Base-by-base conservation (phyloP, 2,797 vertebrate genomes). In the Heteromormyrus szaboi region DNA sequence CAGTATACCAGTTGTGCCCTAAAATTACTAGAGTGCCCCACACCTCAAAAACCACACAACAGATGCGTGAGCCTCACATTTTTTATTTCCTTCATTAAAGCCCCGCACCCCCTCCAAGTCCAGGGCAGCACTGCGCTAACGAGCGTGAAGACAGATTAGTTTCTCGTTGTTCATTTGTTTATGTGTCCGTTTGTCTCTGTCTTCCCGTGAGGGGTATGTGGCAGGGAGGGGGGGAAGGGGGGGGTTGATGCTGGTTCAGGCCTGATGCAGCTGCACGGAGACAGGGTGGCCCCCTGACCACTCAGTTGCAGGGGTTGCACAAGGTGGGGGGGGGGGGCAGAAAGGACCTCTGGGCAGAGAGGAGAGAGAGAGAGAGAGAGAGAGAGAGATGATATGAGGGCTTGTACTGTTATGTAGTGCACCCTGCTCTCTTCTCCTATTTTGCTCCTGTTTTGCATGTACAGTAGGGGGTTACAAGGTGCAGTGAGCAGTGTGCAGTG, bases 81-180 rank as follows among this genome's bases (percentile, higher is more conserved):
- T 7, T 46, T 81, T n/a, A 44, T 46, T 46, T 41, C 5, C 14
- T 81, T 81, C 19, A 46, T 46, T 81, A 46, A 46, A 19, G 12
- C 17, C 5, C 0, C 72, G 2, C 8, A 19, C 19, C 33, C 12
- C 14, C 17, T 81, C 76, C 19, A 46, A 81, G 11, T 17, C 37
- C 14, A 37, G 25, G 83, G 83, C 83, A 29, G 22, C 11, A 9
- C 9, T 29, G 50, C 46, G n/a, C 1, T 54, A 54, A 83, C 4
- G 14, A 88, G 46, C 48, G n/a, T 11, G 25, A 33, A 41, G 56
- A 72, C 56, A 19, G 83, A 85, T 88, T 84, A 83, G 53, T 59
- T 83, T 84, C 88, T 72, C 14, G 7, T 62, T 48, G 54, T 62
- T 46, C 54, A 59, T 25, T 56, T 83, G 76, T n/a, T 88, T 84